Conservation (phyloP, 2,797 vertebrate genomes). For the Anabacerthia variegaticeps region DNA sequence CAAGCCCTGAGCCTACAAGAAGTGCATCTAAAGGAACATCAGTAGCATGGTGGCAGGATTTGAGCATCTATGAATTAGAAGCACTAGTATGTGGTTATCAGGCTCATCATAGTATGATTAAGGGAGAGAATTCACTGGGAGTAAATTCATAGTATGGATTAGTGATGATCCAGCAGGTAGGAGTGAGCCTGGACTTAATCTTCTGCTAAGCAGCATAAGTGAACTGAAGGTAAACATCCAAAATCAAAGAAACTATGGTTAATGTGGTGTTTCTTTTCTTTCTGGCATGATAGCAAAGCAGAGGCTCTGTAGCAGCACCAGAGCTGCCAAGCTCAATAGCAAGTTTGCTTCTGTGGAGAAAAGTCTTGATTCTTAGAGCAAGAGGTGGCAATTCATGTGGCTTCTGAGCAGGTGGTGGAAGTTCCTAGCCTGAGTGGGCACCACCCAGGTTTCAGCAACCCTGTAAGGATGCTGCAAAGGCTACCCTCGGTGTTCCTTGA, state of each 20-base stretch:
- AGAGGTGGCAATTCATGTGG: neutral
- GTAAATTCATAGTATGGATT: neutral
- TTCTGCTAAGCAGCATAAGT: neutral
- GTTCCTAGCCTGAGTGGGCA: no score
- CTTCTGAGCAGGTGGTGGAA: neutral
- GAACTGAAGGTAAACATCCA: neutral
- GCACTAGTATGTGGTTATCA: neutral
- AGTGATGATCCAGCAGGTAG: neutral
- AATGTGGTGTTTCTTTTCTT: neutral
- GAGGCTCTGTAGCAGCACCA: neutral
- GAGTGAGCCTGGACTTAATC: neutral
- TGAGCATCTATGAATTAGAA: neutral
- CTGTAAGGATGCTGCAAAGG: neutral
- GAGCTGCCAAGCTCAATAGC: neutral
- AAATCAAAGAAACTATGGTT: neutral
- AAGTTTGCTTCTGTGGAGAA: neutral
- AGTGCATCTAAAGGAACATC: neutral
- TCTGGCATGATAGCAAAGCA: neutral
- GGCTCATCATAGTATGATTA: neutral
- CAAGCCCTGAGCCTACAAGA: neutral
- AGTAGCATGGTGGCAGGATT: neutral
- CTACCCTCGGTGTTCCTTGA: neutral
- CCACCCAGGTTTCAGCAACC: neutral
- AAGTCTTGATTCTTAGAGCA: neutral
- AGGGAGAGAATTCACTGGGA: neutral